Conservation (phyloP, 2,797 vertebrate species). For the Psittacula echo region DNA sequence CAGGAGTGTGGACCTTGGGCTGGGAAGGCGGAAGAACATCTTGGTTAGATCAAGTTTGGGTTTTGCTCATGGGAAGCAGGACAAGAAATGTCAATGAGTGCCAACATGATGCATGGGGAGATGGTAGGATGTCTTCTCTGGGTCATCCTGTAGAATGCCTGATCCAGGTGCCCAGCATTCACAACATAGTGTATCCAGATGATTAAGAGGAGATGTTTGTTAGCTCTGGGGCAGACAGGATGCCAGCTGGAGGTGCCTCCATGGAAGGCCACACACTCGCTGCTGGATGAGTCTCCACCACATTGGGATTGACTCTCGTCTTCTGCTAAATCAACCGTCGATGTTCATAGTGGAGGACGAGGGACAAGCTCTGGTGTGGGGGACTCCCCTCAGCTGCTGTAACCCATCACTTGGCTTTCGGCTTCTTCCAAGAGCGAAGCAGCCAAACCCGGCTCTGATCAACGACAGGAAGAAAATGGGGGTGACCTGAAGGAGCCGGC, state of each 20-base stretch:
- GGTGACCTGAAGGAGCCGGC: neutral
- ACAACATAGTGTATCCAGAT: accelerated
- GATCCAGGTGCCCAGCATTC: neutral
- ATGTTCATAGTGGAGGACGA: accelerated
- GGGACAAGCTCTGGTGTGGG: neutral
- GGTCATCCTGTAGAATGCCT: neutral
- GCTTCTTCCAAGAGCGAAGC: neutral
- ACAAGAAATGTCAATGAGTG: accelerated
- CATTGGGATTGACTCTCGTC: accelerated
- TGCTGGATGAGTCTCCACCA: accelerated
- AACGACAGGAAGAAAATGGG: neutral
- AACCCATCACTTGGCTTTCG: neutral
- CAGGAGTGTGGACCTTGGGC: neutral
- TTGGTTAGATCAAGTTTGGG: neutral
- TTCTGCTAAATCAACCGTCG: neutral
- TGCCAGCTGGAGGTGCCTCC: neutral
- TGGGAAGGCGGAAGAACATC: neutral
- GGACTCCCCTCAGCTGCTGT: neutral
- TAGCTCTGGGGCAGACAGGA: neutral
- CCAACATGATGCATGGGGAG: accelerated
- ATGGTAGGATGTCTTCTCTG: neutral
- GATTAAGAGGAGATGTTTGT: accelerated
- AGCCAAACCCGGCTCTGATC: neutral
- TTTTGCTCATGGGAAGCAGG: neutral
- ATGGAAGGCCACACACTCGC: accelerated